phyloP scores from a whole-genome alignment of 2,888 invertebrate species.

The Fabriciana adippe region DNA sequence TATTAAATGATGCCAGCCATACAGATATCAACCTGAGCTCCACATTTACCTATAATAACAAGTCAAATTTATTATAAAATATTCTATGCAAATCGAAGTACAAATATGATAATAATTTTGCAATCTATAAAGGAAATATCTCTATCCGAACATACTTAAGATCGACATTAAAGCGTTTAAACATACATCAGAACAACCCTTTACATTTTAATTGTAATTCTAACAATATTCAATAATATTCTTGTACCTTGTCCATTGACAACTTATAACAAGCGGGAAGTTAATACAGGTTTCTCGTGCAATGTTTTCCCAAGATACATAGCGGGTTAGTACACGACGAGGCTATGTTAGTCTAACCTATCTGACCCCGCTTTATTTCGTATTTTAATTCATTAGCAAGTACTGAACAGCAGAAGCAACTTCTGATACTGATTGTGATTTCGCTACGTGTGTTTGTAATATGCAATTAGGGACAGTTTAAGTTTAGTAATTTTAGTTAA shows the following conservation, averaged over 20 bases:
- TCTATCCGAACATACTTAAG: too few relatives aligned
- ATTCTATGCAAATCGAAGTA: too few relatives aligned
- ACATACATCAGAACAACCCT: background rate
- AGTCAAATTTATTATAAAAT: too few relatives aligned
- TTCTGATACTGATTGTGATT: constrained; percentile 35
- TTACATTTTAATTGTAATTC: constrained; percentile 15
- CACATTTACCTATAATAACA: too few relatives aligned
- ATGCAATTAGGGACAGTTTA: constrained; percentile 10
- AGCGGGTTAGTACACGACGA: constrained; percentile 39
- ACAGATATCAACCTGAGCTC: too few relatives aligned
- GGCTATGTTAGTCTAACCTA: constrained; percentile 41
- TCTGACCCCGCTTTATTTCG: constrained; percentile 41
- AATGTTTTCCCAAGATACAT: constrained; percentile 41
- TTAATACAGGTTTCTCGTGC: constrained; percentile 37
- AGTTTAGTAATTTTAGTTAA: background rate
- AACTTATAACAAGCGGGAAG: constrained; percentile 38
- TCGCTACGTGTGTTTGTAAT: constrained; percentile 23
- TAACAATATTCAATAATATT: background rate
- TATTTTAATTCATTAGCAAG: constrained; percentile 40
- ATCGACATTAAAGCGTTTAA: background rate
- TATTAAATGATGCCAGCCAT: too few relatives aligned
- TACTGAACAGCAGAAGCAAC: constrained; percentile 31
- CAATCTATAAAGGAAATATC: too few relatives aligned
- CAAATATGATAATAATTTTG: too few relatives aligned
- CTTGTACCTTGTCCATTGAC: constrained; percentile 32